Percentiles rank a stretch among this genome's conserved stretches.
phyloP scores from a whole-genome alignment of 2,113 vertebrate genomes.

The Austrofundulus limnaeus region DNA sequence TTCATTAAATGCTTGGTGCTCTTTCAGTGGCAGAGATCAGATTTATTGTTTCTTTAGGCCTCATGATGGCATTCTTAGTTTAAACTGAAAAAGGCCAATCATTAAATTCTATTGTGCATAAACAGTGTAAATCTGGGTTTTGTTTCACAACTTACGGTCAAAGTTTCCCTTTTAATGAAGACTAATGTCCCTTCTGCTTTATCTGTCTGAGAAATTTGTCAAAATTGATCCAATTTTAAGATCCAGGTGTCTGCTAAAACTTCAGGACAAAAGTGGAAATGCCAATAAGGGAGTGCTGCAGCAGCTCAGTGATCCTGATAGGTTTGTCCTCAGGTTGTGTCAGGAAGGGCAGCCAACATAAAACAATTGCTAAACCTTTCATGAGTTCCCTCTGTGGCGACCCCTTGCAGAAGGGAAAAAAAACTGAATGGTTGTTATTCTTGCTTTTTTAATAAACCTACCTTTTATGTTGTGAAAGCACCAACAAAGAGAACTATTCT shows the following conservation, averaged over 20 bases:
- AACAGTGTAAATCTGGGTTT: not conserved
- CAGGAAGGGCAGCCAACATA: no score
- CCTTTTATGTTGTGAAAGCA: slow-evolving; percentile 1
- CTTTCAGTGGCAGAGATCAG: slow-evolving; percentile 36
- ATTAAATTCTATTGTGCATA: slow-evolving; percentile 2
- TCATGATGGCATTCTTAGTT: slow-evolving; percentile 12
- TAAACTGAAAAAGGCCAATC: slow-evolving; percentile 19
- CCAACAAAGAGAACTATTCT: not conserved
- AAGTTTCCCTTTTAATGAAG: no score
- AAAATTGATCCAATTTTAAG: not conserved
- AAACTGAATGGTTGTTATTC: not conserved
- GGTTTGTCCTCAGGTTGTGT: no score
- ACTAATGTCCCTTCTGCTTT: not conserved
- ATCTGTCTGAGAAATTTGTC: not conserved
- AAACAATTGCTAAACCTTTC: no score
- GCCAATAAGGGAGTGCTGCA: no score
- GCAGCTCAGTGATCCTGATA: no score
- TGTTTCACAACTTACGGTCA: slow-evolving; percentile 13
- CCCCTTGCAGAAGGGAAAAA: not conserved
- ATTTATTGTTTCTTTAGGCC: slow-evolving; percentile 27
- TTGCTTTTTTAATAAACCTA: not conserved
- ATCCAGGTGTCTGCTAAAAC: not conserved
- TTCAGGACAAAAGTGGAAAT: not conserved
- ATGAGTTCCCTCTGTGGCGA: no score
- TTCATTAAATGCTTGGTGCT: slow-evolving; percentile 43